Evolutionary conservation across 2,888 invertebrate genomes (phyloP), one percentile per base, ranked within the genome.

Genomic region (Cordilura impudica): DNA sequence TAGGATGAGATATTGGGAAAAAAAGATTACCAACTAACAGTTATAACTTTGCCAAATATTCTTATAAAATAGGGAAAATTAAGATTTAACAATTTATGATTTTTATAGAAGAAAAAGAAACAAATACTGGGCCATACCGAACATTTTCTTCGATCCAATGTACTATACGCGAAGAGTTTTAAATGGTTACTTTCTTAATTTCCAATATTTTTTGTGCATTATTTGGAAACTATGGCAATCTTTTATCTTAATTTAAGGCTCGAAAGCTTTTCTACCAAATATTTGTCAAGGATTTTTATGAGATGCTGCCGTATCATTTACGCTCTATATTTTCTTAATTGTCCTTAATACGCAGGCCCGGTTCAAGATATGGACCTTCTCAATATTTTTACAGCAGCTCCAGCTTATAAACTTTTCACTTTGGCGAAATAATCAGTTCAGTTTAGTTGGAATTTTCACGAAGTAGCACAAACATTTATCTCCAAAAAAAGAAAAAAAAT

Each of bases 381-480:
- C 79, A 79, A 78, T 78, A 74, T 74, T 69, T 78, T 67, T 75
- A 67, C 67, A 72, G 75, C 79, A 72, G 72, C 53, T 29, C 39
- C 65, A 65, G 54, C 56, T 65, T 67, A 75, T 75, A 75, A 71
- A 75, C 71, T 79, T 79, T 79, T 75, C 71, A 75, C 71, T 58
- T 72, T 79, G 67, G 58, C 58, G 71, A 45, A 72, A 75, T 75
- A 79, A 67, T 75, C 79, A 79, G 66, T 56, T 79, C 79, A 79
- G 75, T 79, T 71, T 79, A 79, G 78, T 79, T 79, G 63, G 75
- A 67, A 75, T 79, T 74, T 75, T 75, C 79, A 79, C 75, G 19
- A 79, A 79, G 79, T 79, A 79, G 79, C 79, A 79, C 75, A 79
- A 79, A 75, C 75, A 71, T 69, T 79, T 72, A 67, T 67, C 63